These are phyloP conservation scores for Lepus timidus DNA, from an alignment of 2,113 vertebrate genomes.

Conservation along the genomic window DNA sequence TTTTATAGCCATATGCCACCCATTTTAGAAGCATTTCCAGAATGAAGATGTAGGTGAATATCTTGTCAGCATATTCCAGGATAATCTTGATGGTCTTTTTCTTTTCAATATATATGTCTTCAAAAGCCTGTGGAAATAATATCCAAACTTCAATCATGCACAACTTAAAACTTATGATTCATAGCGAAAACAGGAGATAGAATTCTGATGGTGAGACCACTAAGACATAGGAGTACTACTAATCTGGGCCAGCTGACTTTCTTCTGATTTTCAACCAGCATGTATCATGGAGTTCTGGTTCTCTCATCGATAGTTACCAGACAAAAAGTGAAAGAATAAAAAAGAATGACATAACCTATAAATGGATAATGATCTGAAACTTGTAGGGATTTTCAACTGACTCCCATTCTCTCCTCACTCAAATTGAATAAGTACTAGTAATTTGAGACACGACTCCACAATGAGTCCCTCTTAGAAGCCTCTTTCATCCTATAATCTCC, in stretches of 20 bases:
- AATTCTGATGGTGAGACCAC: not conserved
- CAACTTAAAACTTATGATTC: conserved; percentile 8
- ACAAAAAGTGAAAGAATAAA: not conserved
- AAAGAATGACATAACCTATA: not conserved
- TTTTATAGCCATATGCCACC: conserved; percentile 98
- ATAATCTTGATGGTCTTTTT: conserved; percentile 92
- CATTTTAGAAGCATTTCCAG: conserved; percentile 99
- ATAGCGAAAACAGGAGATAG: not conserved
- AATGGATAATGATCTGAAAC: not conserved
- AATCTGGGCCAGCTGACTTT: not conserved
- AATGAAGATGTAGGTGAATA: conserved; percentile 98
- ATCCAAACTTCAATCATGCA: not conserved
- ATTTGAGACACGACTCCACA: not conserved
- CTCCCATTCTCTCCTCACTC: not conserved
- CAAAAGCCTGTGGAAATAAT: conserved; percentile 92
- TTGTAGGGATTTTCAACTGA: not conserved
- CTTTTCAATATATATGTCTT: conserved; percentile 95
- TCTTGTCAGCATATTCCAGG: conserved; percentile 96
- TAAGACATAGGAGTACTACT: not conserved
- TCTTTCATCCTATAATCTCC: not conserved
- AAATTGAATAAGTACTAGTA: not conserved
- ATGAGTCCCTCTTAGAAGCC: not conserved
- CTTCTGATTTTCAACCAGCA: not conserved
- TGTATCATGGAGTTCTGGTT: not conserved
- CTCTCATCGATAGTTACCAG: not conserved